phyloP scores from a whole-genome alignment of 2,113 vertebrate genomes.

The Cheirogaleus medius region DNA sequence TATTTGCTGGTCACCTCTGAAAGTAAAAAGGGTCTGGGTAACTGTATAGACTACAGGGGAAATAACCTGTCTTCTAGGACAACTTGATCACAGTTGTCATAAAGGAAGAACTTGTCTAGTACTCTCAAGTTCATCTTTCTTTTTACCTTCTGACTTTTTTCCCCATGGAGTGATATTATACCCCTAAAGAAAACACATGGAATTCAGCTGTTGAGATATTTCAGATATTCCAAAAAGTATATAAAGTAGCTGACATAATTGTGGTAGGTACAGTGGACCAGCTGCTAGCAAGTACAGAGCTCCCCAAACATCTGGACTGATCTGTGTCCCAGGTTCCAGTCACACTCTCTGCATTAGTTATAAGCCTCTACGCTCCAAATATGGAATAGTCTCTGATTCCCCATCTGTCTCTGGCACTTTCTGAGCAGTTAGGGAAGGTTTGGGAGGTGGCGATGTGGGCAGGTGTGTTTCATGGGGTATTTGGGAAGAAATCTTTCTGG shows the following conservation, averaged over 20 bases:
- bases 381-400: neutral
- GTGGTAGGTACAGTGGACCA: neutral
- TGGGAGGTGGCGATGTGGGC: neutral
- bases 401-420: neutral
- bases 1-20: neutral
- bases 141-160: neutral
- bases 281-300: neutral
- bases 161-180: neutral
- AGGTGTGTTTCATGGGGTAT: neutral
- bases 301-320: slow-evolving; percentile 22
- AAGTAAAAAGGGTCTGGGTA: neutral
- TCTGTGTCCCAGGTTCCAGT: neutral
- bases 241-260: neutral
- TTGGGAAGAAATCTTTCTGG: slow-evolving; percentile 38
- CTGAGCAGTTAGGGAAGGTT: neutral
- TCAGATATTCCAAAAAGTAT: slow-evolving; percentile 21
- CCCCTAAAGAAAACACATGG: neutral
- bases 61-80: neutral
- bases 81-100: neutral
- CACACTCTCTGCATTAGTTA: neutral
- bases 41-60: neutral
- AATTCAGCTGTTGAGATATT: slow-evolving; percentile 18
- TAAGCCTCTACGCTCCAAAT: neutral
- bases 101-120: neutral
- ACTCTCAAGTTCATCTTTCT: slow-evolving; percentile 39